Evolutionary conservation across 1,140 invertebrate species (phyloP), one percentile per base, ranked within the genome.

Genomic region (Drosophila parabipectinata): DNA sequence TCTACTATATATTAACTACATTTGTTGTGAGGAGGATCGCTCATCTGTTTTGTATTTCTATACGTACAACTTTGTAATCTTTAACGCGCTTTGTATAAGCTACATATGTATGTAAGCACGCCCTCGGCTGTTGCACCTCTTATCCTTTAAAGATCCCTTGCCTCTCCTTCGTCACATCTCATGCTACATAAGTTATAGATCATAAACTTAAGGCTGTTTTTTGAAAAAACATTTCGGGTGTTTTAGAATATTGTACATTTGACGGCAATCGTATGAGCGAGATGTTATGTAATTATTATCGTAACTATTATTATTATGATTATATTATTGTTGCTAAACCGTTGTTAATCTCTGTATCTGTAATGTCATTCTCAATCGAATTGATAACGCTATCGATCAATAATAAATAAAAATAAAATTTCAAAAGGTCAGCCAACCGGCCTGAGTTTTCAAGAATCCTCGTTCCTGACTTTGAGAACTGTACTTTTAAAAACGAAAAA

Each of bases 121-220:
- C 18, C 47, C 34, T 60, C 59, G 30, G 28, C 30, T 56, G 21
- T 14, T 4, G 50, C 66, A 68, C 61, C 30, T 10, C 1, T n/a
- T 10, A n/a, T 9, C 37, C 18, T 21, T 21, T 28, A 4, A 55
- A 34, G 30, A 53, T 15, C n/a, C 41, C 41, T 44, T 44, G 41
- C 41, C 41, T 44, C 39, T 6, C 52, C 18, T 28, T 64, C 51
- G 28, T 28, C 50, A 15, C 24, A 61, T 47, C 32, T 61, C 53
- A 69, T 50, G 63, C 63, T 56, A 39, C 51, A 51, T 51, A 44
- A 54, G 55, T 74, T 74, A 44, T 64, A 64, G 57, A 45, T 54
- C 79, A 76, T 85, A 87, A 66, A 87, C 69, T 82, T 87, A 87
- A 85, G 82, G 82, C 82, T 85, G 83, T 85, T 88, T 87, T 85